These are phyloP conservation scores for Hyles euphorbiae DNA, from an alignment of 1,140 invertebrate genomes.

Conservation along the genomic window DNA sequence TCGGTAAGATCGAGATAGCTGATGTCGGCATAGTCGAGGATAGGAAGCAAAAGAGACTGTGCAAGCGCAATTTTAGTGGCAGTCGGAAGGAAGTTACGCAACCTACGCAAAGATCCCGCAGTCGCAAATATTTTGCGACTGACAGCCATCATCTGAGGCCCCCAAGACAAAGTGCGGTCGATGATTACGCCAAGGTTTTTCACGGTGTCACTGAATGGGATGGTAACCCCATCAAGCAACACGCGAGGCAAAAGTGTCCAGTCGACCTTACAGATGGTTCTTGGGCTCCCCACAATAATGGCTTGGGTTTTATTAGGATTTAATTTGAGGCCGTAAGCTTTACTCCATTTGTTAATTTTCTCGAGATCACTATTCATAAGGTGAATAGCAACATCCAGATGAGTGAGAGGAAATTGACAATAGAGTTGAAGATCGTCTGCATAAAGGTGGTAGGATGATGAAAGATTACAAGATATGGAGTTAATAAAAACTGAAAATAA, in stretches of 20 bases:
- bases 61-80: no score
- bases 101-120: no score
- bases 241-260: slow-evolving; percentile 5
- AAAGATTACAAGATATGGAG: not conserved
- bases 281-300: not conserved
- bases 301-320: not conserved
- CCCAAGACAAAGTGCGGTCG: no score
- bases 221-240: slow-evolving; percentile 1
- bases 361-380: not conserved
- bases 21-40: no score
- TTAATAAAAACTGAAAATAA: slow-evolving; percentile 6
- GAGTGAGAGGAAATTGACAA: no score
- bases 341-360: not conserved
- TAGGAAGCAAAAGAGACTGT: no score
- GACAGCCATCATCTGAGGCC: no score
- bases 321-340: no score
- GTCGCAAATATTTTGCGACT: no score
- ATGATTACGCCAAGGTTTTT: slow-evolving; percentile 15
- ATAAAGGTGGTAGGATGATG: not conserved
- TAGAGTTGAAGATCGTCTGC: no score
- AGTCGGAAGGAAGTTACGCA: no score
- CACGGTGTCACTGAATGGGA: slow-evolving; percentile 10
- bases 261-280: not conserved
- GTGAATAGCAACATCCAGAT: not conserved
- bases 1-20: no score